phyloP scores from a whole-genome alignment of 1,140 invertebrate genomes.

The Andrena cerasifolii region DNA sequence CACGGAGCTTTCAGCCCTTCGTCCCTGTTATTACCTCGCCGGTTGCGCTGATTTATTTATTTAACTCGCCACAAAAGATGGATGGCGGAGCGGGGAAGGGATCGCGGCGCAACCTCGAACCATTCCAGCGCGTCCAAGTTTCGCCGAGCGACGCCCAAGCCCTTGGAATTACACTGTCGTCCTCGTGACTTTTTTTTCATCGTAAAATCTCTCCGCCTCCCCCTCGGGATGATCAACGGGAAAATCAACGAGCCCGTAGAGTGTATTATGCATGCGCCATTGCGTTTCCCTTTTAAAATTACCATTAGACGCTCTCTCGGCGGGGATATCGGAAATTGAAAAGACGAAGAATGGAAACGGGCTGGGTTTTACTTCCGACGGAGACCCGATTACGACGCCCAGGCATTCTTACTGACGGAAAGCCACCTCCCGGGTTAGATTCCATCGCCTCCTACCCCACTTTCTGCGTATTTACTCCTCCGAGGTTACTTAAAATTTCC shows the following conservation, averaged over 20 bases:
- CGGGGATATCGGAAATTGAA: conserved; percentile 53
- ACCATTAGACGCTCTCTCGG: conserved; percentile 41
- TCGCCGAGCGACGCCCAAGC: not conserved
- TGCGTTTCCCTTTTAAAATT: conserved; percentile 58
- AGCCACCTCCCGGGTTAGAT: not conserved
- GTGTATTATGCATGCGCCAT: conserved; percentile 54
- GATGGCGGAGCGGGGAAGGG: not conserved
- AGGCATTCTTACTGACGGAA: conserved; percentile 41
- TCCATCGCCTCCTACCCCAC: too few species aligned
- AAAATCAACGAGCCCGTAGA: conserved; percentile 60
- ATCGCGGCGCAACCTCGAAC: not conserved
- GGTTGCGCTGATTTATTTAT: conserved; percentile 41
- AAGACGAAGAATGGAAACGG: conserved; percentile 45
- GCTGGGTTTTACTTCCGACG: conserved; percentile 44
- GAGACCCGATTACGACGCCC: conserved; percentile 38
- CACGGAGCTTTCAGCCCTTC: conserved; percentile 10
- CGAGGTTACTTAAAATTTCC: conserved; percentile 38
- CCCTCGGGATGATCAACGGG: conserved; percentile 55
- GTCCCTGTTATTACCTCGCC: conserved; percentile 28
- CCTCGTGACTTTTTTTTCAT: not conserved
- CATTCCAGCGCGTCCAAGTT: conserved; percentile 17
- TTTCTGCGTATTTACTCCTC: conserved; percentile 18
- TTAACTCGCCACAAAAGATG: not conserved
- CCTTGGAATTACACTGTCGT: conserved; percentile 23
- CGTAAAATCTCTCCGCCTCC: not conserved